phyloP scores from a whole-genome alignment of 2,888 invertebrate genomes.

The Chymomyza procnemis region DNA sequence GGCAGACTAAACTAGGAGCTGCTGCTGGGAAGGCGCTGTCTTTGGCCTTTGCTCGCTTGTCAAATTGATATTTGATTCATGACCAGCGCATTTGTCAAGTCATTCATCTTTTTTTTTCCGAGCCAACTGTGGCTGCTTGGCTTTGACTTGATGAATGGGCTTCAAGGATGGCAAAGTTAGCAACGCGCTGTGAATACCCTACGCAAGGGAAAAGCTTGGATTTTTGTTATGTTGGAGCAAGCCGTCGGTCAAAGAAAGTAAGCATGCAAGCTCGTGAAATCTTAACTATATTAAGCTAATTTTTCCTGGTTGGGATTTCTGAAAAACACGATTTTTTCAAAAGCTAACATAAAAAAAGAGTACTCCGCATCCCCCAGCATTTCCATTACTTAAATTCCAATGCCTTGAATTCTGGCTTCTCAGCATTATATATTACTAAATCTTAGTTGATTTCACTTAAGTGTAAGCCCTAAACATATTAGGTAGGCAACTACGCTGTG shows the following conservation, averaged over 20 bases:
- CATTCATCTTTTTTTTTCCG: constrained; percentile 71
- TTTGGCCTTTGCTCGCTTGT: constrained; percentile 58
- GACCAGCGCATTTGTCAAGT: constrained; percentile 75
- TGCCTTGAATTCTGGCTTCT: constrained; percentile 4
- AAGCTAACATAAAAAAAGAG: too few species aligned
- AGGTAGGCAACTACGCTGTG: constrained; percentile 42
- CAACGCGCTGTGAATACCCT: constrained; percentile 50
- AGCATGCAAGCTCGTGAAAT: too few species aligned
- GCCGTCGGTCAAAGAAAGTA: constrained; percentile 16
- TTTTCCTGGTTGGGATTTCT: too few species aligned
- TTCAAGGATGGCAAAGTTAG: constrained; percentile 24
- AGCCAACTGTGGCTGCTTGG: constrained; percentile 3
- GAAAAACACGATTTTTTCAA: too few species aligned
- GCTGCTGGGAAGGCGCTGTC: constrained; percentile 11
- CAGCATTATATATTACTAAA: constrained; percentile 25
- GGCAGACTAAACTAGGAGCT: neutral
- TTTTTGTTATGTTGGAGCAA: constrained; percentile 14
- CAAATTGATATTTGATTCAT: constrained; percentile 77
- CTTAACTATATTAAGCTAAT: too few species aligned
- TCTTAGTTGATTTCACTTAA: constrained; percentile 68
- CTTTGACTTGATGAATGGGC: constrained; percentile 24
- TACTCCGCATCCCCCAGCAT: neutral
- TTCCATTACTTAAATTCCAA: neutral
- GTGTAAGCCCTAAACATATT: constrained; percentile 62
- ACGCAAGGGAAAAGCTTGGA: constrained; percentile 17